A percentile compares a stretch with the other conserved stretches of the same genome.
Conservation (phyloP, 2,888 invertebrate genomes). For the Athalia circularis region DNA sequence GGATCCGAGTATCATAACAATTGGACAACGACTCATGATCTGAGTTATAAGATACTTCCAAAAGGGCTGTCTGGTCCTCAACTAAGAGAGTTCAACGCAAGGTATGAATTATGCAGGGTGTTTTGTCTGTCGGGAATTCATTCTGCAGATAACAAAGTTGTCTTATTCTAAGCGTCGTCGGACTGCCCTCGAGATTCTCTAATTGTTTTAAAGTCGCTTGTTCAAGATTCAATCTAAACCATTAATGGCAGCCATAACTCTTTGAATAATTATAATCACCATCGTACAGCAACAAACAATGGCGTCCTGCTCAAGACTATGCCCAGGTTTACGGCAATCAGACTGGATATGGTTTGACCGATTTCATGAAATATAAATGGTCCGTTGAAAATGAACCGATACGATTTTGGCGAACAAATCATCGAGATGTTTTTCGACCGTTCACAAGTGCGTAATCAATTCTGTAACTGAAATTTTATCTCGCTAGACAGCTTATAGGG, state of each 20-base stretch:
- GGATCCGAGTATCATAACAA: constrained; percentile 74
- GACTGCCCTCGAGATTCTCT: not conserved
- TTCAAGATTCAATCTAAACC: not conserved
- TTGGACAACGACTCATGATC: constrained; percentile 76
- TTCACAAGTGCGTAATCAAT: not conserved
- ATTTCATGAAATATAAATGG: constrained; percentile 39
- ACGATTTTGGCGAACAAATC: constrained; percentile 36
- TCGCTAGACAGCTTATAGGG: too few species aligned
- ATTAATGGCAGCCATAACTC: not conserved
- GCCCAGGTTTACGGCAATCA: constrained; percentile 56
- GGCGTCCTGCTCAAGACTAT: constrained; percentile 57
- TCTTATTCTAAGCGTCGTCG: not conserved
- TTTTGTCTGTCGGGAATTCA: too few species aligned
- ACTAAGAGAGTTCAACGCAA: constrained; percentile 72
- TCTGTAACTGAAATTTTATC: constrained; percentile 16
- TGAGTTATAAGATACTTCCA: constrained; percentile 77
- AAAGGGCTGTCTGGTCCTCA: constrained; percentile 75
- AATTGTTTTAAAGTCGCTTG: constrained; percentile 1
- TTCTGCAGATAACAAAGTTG: too few species aligned
- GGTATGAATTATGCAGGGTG: constrained; percentile 53
- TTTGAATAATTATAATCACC: not conserved
- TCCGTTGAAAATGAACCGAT: constrained; percentile 19
- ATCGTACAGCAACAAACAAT: constrained; percentile 51
- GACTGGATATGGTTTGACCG: constrained; percentile 56
- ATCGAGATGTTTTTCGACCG: constrained; percentile 45